A percentile compares a stretch with the other conserved stretches of the same genome.
phyloP scores from a whole-genome alignment of 2,113 vertebrate species.

The Cariama cristata region DNA sequence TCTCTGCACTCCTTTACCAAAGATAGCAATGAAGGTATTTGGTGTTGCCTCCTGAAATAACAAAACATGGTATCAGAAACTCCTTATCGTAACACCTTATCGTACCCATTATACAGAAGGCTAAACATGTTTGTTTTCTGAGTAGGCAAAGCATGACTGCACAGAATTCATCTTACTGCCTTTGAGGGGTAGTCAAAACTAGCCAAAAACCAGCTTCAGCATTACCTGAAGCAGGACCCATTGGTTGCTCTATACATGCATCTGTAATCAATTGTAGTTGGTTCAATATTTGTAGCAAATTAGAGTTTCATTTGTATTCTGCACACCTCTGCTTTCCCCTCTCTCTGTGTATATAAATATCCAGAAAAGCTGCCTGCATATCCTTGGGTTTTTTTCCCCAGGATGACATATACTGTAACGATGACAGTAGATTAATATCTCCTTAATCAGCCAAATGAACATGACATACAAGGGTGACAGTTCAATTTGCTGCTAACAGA shows the following conservation, averaged over 20 bases:
- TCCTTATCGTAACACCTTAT: neutral
- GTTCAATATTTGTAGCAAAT: constrained; percentile 45
- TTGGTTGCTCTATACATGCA: neutral
- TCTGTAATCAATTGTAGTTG: neutral
- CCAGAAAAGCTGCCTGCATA: constrained; percentile 47
- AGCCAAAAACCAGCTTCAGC: neutral
- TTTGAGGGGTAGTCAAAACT: neutral
- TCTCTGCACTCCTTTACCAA: neutral
- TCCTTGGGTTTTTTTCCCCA: neutral
- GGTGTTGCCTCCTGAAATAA: neutral
- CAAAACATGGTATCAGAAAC: accelerated
- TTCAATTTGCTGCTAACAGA: constrained; percentile 98
- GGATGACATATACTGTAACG: constrained; percentile 77
- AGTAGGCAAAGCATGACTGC: neutral
- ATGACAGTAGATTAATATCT: constrained; percentile 90
- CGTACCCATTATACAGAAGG: accelerated
- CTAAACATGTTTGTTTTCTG: neutral
- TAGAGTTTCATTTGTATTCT: constrained; percentile 61
- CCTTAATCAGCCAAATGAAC: constrained; percentile 92
- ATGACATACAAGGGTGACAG: constrained; percentile 91
- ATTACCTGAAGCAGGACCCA: neutral
- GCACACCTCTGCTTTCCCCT: constrained; percentile 24
- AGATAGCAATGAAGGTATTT: neutral
- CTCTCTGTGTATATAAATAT: neutral
- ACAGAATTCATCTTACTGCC: neutral